Percentiles rank a stretch among this genome's conserved stretches.
Evolutionary conservation across 2,888 invertebrate species (phyloP).

Genomic region (Boloria euphrosyne): DNA sequence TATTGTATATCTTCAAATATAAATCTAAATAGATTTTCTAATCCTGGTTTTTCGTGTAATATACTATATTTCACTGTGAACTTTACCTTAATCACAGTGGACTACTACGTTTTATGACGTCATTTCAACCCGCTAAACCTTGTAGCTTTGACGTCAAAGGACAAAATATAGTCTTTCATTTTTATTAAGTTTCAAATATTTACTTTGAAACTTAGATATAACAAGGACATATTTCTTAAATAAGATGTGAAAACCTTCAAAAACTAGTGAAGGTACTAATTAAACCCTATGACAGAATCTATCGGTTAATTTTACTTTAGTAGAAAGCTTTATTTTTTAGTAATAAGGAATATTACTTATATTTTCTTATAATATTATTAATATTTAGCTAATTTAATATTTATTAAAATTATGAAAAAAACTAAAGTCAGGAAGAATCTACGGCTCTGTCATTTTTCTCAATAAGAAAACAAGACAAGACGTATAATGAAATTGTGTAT

Average conservation of each 20-base stretch:
- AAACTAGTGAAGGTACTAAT: no score
- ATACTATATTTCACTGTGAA: constrained; percentile 6
- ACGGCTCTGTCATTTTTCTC: constrained; percentile 18
- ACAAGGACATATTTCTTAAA: not conserved
- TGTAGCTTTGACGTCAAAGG: constrained; percentile 32
- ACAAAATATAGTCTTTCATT: constrained; percentile 17
- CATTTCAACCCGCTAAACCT: constrained; percentile 37
- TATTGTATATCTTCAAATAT: no score
- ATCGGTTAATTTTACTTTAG: no score
- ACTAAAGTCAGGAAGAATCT: not conserved
- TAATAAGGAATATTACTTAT: no score
- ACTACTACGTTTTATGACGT: constrained; percentile 41
- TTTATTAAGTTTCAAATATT: constrained; percentile 8
- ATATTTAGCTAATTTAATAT: not conserved
- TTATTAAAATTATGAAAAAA: not conserved
- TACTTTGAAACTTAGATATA: not conserved
- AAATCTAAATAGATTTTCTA: no score
- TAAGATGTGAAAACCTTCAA: no score
- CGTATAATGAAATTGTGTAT: constrained; percentile 45
- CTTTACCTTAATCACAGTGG: constrained; percentile 13
- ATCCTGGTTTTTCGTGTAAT: not conserved
- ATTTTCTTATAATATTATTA: no score
- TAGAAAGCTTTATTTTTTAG: no score
- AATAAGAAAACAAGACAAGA: constrained; percentile 31
- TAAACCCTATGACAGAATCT: no score